These are phyloP conservation scores for Cephus pygmeus DNA, from an alignment of 2,888 invertebrate species.

Conservation along the genomic window DNA sequence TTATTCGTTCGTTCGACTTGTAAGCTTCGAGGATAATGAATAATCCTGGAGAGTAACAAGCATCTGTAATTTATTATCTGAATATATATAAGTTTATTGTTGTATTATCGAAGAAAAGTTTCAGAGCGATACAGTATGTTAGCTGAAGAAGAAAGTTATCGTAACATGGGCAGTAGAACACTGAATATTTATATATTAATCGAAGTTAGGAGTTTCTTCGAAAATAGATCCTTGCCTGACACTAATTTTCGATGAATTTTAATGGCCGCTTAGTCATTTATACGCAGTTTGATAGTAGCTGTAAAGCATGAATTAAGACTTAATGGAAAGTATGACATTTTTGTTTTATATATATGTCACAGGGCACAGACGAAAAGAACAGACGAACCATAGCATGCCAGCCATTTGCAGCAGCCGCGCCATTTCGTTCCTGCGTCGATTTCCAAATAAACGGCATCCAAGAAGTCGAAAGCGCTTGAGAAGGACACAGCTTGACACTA, in stretches of 20 bases:
- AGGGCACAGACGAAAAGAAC: constrained; percentile 41
- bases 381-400: constrained; percentile 59
- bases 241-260: not conserved
- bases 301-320: not conserved
- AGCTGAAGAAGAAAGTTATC: not conserved
- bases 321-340: not conserved
- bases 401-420: constrained; percentile 49
- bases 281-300: not conserved
- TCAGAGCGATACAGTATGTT: not conserved
- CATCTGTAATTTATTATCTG: not conserved
- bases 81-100: not conserved
- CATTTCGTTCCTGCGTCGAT: constrained; percentile 54
- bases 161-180: not conserved
- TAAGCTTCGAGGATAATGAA: not conserved
- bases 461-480: constrained; percentile 34
- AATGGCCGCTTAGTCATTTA: not conserved
- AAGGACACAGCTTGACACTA: constrained; percentile 50
- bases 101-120: not conserved
- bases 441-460: constrained; percentile 48
- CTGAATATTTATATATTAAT: not conserved
- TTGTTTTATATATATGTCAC: not conserved
- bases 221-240: not conserved
- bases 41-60: not conserved
- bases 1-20: not conserved
- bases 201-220: not conserved